Percentiles rank a stretch among this genome's conserved stretches.
Evolutionary conservation across 1,140 invertebrate genomes (phyloP).

Genomic region (Alviniconcha marisindica): DNA sequence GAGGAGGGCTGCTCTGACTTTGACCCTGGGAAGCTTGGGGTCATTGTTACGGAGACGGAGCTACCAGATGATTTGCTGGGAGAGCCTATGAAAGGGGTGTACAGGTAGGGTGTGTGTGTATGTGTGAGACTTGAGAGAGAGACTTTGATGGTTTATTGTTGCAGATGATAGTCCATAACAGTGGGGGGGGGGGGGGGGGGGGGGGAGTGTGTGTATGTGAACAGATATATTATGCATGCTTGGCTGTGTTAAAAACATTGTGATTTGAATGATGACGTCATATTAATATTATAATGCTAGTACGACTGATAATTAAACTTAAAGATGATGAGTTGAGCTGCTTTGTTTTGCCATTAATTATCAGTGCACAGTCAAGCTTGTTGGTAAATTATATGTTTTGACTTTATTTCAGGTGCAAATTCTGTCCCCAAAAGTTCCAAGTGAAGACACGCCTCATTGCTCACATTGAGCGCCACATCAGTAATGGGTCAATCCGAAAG

Average conservation of each 20-base stretch:
- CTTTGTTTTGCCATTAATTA: no score
- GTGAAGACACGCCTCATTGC: neutral
- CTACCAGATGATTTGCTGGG: slow-evolving; percentile 1
- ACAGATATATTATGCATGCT: no score
- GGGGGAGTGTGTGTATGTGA: no score
- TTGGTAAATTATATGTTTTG: no score
- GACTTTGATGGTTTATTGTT: neutral
- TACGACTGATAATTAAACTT: no score
- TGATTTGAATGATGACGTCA: no score
- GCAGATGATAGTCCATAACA: neutral
- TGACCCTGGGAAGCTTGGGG: neutral
- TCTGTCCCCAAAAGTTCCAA: slow-evolving; percentile 16
- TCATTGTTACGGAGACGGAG: neutral
- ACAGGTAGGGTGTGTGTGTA: neutral
- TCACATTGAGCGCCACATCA: slow-evolving; percentile 26
- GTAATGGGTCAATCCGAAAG: slow-evolving; percentile 19
- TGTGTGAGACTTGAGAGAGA: no score
- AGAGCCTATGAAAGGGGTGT: neutral
- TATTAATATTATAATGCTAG: no score
- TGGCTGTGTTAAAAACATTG: no score
- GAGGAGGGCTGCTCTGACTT: neutral
- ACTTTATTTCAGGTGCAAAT: slow-evolving; percentile 27
- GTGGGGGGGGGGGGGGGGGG: no score
- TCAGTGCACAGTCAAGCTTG: no score
- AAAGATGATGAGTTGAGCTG: no score